phyloP scores from a whole-genome alignment of 2,888 invertebrate genomes.

The Crocallis elinguaria region DNA sequence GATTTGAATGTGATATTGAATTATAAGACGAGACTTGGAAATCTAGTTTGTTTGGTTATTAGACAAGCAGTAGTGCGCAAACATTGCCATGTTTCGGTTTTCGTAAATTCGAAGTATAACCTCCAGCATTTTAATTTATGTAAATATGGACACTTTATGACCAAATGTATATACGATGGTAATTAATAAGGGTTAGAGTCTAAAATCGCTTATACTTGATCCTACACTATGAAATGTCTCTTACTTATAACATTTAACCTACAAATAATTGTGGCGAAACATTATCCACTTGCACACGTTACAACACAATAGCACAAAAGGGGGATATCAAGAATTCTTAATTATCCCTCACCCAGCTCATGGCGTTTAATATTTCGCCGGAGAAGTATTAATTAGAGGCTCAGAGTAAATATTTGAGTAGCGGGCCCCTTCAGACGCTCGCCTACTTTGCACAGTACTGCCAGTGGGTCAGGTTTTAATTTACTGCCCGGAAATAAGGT shows the following conservation, averaged over 20 bases:
- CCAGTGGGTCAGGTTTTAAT: conserved; percentile 43
- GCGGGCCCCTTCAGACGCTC: conserved; percentile 23
- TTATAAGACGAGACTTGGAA: no score
- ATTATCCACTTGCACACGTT: not conserved
- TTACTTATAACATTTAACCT: no score
- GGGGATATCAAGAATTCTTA: conserved; percentile 35
- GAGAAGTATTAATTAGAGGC: conserved; percentile 58
- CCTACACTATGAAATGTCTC: no score
- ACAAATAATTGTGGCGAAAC: no score
- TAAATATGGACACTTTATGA: no score
- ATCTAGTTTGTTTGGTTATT: not conserved
- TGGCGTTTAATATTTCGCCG: conserved; percentile 49
- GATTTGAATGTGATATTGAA: no score
- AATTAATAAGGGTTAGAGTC: no score
- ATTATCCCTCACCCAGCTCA: conserved; percentile 24
- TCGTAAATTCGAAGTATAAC: no score
- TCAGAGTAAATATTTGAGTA: conserved; percentile 54
- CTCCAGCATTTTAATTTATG: no score
- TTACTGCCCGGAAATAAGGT: conserved; percentile 42
- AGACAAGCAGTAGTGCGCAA: not conserved
- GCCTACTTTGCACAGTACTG: conserved; percentile 19
- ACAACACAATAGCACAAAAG: conserved; percentile 5
- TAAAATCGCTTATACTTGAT: no score
- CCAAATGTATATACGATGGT: no score
- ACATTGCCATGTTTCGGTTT: no score